Evolutionary conservation across 2,797 vertebrate genomes (phyloP).

Genomic region (Syncerus caffer): DNA sequence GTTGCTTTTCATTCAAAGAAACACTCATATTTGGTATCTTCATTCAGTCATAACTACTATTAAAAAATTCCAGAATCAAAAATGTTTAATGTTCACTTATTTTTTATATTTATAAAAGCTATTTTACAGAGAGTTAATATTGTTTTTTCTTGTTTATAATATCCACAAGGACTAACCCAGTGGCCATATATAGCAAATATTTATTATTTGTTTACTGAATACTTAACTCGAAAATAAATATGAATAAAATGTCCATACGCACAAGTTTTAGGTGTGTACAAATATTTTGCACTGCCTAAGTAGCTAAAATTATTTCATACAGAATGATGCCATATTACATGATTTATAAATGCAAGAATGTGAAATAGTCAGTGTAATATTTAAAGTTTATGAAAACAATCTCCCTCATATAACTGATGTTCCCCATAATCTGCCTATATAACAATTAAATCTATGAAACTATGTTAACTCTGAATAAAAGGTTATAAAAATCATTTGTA

Average conservation of each 20-base stretch:
- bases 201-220: neutral
- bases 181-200: neutral
- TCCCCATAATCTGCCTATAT: neutral
- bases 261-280: neutral
- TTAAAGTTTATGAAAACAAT: neutral
- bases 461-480: neutral
- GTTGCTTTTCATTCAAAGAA: constrained; percentile 18
- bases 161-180: neutral
- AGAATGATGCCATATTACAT: neutral
- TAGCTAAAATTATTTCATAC: neutral
- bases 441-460: neutral
- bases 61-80: neutral
- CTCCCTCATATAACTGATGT: neutral
- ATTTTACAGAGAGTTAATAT: neutral
- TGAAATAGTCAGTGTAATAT: neutral
- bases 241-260: neutral
- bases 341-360: neutral
- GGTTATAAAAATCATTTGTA: neutral
- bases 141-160: neutral
- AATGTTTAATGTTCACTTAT: neutral
- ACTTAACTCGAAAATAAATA: neutral
- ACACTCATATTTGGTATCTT: neutral
- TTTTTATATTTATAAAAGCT: neutral
- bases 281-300: neutral
- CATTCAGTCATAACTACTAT: neutral